Evolutionary conservation across 64 coral and sea anemone genomes (phyloP).

Genomic region (Pocillopora verrucosa): DNA sequence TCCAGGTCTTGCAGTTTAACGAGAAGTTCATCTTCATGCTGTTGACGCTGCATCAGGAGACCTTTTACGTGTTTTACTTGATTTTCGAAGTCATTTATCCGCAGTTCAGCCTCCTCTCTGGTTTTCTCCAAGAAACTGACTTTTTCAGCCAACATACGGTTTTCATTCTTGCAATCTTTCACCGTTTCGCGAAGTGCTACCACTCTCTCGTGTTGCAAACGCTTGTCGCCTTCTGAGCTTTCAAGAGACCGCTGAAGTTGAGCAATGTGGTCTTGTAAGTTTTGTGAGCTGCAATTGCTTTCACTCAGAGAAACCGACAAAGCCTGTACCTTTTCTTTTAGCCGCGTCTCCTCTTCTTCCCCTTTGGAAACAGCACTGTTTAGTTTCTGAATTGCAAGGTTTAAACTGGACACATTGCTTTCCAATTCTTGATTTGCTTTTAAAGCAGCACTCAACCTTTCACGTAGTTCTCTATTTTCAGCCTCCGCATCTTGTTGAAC

Average conservation of each 20-base stretch:
- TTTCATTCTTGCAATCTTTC: constrained; percentile 81
- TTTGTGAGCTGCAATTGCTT: constrained; percentile 86
- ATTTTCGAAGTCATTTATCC: constrained; percentile 70
- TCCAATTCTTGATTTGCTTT: constrained; percentile 68
- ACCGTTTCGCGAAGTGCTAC: constrained; percentile 46
- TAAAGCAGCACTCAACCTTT: constrained; percentile 38
- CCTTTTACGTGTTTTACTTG: constrained; percentile 77
- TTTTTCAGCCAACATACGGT: constrained; percentile 64
- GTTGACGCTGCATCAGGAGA: constrained; percentile 69
- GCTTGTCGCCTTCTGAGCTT: constrained; percentile 80
- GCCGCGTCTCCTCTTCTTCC: constrained; percentile 54
- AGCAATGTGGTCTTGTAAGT: constrained; percentile 84
- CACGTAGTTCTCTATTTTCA: constrained; percentile 59
- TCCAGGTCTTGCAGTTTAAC: constrained; percentile 60
- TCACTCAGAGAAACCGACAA: constrained; percentile 81
- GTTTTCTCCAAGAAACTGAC: constrained; percentile 56
- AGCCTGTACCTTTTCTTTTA: constrained; percentile 83
- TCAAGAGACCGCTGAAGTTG: constrained; percentile 84
- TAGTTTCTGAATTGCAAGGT: constrained; percentile 63
- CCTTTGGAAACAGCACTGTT: constrained; percentile 61
- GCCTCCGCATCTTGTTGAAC: constrained; percentile 50
- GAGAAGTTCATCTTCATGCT: constrained; percentile 68
- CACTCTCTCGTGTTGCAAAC: constrained; percentile 67
- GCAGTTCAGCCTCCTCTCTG: constrained; percentile 56
- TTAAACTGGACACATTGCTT: constrained; percentile 55